Conservation (phyloP, 2,113 vertebrate genomes). For the Anarrhichthys ocellatus region DNA sequence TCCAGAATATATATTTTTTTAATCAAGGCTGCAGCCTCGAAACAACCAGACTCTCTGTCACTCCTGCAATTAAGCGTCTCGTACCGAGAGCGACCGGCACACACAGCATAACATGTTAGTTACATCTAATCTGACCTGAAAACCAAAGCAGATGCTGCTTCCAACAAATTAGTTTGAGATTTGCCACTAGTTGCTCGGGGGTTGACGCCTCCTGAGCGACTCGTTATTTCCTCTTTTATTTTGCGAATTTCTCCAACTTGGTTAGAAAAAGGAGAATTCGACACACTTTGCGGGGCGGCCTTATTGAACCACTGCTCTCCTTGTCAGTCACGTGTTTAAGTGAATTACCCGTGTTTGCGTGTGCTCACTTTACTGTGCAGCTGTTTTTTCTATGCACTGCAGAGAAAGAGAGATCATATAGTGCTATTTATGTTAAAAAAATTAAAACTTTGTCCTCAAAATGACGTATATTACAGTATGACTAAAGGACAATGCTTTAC, state of each 20-base stretch:
- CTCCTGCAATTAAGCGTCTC: conserved; percentile 59
- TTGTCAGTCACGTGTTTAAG: background rate
- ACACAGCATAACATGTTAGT: conserved; percentile 22
- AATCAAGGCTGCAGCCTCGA: conserved; percentile 40
- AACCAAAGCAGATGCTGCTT: conserved; percentile 24
- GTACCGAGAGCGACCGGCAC: conserved; percentile 37
- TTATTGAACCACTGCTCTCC: background rate
- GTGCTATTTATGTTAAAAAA: no score
- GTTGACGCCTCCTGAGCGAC: background rate
- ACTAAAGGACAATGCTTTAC: background rate
- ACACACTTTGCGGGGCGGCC: background rate
- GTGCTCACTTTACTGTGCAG: background rate
- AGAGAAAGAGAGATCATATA: background rate
- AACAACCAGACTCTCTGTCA: conserved; percentile 28
- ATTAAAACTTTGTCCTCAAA: background rate
- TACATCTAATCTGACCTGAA: conserved; percentile 22
- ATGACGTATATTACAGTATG: background rate
- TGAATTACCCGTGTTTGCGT: background rate
- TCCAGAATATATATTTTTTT: conserved; percentile 30
- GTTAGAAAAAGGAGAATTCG: background rate
- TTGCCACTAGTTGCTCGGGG: background rate
- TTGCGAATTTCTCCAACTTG: conserved; percentile 1
- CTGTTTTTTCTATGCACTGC: background rate
- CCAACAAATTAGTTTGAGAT: conserved; percentile 25
- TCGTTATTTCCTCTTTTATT: conserved; percentile 20